phyloP scores from a whole-genome alignment of 2,888 invertebrate species.

The Drosophila macrothrix region DNA sequence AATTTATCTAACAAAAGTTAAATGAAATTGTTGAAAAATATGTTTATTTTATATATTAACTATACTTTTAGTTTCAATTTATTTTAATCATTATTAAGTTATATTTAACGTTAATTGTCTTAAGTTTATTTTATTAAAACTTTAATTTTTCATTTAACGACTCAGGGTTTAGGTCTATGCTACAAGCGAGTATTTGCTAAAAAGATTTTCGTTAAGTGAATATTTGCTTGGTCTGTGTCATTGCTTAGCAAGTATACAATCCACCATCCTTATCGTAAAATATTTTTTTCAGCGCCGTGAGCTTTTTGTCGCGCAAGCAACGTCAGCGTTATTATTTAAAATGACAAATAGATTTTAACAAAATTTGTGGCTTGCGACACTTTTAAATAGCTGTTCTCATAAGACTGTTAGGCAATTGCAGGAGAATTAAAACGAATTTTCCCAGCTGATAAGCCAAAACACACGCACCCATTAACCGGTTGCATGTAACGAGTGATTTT shows the following conservation, averaged over 20 bases:
- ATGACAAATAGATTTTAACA: neutral
- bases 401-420: neutral
- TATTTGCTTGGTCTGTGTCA: conserved; percentile 10
- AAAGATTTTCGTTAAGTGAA: conserved; percentile 3
- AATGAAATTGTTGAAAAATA: neutral
- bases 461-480: conserved; percentile 9
- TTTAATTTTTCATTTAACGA: neutral
- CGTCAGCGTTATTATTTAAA: neutral
- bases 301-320: conserved; percentile 21
- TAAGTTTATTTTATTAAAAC: neutral
- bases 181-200: neutral
- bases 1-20: neutral
- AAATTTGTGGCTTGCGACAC: neutral
- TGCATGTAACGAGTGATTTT: neutral
- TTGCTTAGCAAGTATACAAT: conserved; percentile 20
- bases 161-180: neutral
- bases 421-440: conserved; percentile 5
- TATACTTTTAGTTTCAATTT: neutral
- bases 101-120: neutral
- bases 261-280: neutral
- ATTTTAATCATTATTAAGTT: neutral
- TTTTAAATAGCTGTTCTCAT: neutral
- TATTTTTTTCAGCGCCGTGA: conserved; percentile 1
- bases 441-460: conserved; percentile 40
- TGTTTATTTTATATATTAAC: neutral